Evolutionary conservation across 2,113 vertebrate genomes (phyloP).

Genomic region (Mesembrinibis cayennensis): DNA sequence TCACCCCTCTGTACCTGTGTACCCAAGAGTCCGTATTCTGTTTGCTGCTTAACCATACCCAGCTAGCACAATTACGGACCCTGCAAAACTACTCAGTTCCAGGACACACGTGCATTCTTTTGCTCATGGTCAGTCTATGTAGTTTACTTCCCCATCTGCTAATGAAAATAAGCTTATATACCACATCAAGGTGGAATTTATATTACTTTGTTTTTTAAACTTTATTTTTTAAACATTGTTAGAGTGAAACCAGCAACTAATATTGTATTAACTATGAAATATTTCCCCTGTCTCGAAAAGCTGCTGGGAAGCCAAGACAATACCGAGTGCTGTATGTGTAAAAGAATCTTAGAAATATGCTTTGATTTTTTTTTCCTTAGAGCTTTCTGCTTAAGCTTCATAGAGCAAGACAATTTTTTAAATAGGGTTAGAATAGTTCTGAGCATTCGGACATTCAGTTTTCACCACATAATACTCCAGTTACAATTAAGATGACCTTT

Average conservation of each 20-base stretch:
- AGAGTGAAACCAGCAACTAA: neutral
- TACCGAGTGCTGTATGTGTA: neutral
- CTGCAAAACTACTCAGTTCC: neutral
- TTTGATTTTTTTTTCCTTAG: neutral
- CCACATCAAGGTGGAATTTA: neutral
- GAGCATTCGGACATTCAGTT: neutral
- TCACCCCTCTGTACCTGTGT: neutral
- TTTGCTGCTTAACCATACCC: neutral
- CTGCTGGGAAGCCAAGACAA: neutral
- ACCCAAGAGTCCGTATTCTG: neutral
- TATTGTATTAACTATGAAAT: neutral
- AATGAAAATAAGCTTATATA: neutral
- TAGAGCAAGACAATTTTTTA: neutral
- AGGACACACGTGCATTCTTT: neutral
- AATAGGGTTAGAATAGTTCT: neutral
- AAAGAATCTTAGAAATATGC: neutral
- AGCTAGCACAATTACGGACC: neutral
- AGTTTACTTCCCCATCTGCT: neutral
- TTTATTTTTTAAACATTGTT: neutral
- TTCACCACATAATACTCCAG: neutral
- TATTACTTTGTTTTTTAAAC: neutral
- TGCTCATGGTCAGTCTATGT: neutral
- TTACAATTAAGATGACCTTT: neutral
- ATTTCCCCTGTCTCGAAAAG: neutral
- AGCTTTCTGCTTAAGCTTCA: neutral